A percentile compares a stretch with the other conserved stretches of the same genome.
These are phyloP conservation scores for Sinella curviseta DNA, from an alignment of 1,140 invertebrate genomes.

Conservation along the genomic window DNA sequence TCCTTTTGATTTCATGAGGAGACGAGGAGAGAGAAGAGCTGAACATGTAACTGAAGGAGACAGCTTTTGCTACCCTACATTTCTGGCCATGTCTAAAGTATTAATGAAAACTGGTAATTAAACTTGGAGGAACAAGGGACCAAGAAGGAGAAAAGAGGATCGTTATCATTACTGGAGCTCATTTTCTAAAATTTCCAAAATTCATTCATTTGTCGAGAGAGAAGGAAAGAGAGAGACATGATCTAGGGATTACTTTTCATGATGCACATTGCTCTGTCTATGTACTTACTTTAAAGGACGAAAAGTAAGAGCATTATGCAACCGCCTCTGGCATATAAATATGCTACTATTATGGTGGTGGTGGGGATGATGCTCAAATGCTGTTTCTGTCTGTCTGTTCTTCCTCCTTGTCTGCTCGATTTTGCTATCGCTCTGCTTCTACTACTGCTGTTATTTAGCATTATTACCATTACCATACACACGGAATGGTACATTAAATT, in stretches of 20 bases:
- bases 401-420: background rate
- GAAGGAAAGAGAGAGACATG: background rate
- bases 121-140: background rate
- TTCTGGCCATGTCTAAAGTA: background rate
- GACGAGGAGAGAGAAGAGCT: too few relatives aligned
- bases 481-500: too few relatives aligned
- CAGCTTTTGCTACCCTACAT: background rate
- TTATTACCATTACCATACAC: background rate
- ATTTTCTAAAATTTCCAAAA: background rate
- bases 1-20: too few relatives aligned
- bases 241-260: background rate
- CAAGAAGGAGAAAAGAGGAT: background rate
- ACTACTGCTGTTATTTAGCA: too few relatives aligned
- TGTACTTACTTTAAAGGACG: too few relatives aligned
- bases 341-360: too few relatives aligned
- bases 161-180: background rate
- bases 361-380: too few relatives aligned
- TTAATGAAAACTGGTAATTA: background rate
- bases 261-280: background rate
- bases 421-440: background rate
- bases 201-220: conserved; percentile 4
- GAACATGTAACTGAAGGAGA: too few relatives aligned
- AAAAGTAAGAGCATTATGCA: too few relatives aligned
- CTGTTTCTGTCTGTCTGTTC: background rate
- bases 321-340: background rate